Evolutionary conservation across 2,113 vertebrate genomes (phyloP).

Genomic region (Erythrocercus mccallii): DNA sequence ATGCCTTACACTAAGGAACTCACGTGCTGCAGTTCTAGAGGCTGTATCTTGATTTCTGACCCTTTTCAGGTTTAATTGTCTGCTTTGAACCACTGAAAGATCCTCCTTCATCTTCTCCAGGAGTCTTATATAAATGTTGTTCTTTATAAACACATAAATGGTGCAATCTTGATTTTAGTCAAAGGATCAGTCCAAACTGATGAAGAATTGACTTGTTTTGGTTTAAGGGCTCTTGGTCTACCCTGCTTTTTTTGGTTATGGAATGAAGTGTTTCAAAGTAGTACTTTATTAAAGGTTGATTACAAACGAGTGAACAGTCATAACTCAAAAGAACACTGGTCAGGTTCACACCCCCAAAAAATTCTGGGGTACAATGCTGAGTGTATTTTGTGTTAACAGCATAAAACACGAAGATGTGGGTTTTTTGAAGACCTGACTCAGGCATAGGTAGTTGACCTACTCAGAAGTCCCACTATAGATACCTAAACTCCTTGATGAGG

Average conservation of each 20-base stretch:
- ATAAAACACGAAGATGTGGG: not conserved
- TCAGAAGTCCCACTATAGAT: not conserved
- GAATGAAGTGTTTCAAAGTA: not conserved
- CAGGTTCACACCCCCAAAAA: not conserved
- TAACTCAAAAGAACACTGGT: not conserved
- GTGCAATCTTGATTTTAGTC: not conserved
- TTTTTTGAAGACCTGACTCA: not conserved
- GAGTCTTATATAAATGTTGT: not conserved
- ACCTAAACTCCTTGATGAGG: not conserved
- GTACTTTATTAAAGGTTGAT: accelerated
- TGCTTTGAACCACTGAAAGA: not conserved
- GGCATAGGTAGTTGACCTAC: not conserved
- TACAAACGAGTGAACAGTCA: not conserved
- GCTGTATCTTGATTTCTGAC: not conserved
- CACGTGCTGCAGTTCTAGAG: not conserved
- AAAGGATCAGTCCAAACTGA: not conserved
- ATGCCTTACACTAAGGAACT: not conserved
- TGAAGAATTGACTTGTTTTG: not conserved
- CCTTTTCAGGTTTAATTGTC: not conserved
- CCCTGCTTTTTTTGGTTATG: not conserved
- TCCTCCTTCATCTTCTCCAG: not conserved
- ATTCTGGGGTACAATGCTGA: not conserved
- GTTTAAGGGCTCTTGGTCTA: not conserved
- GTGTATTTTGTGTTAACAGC: not conserved
- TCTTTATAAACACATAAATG: not conserved